Evolutionary conservation across 2,797 vertebrate genomes (phyloP), one percentile per base, ranked within the genome.

Genomic region (Pantherophis vulpinus): DNA sequence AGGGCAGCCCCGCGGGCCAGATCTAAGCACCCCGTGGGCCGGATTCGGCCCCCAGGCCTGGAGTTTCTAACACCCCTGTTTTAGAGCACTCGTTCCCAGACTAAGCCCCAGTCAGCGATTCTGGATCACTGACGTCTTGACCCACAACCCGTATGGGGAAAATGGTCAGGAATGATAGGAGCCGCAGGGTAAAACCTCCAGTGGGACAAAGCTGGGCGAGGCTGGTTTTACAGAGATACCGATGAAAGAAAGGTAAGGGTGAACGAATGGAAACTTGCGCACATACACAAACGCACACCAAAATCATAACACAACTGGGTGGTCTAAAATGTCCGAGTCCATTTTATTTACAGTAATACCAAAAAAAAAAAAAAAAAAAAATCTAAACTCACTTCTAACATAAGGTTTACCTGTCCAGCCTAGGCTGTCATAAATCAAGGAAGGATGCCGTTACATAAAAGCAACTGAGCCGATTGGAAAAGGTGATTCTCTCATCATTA

Each of bases 291-390:
- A 70, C 18, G 29, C 32, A 89, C 25, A 27, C 61, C 56, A 61
- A 88, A 89, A 91, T 54, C 83, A 86, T 37, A n/a, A 93, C 94
- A 96, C 96, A 95, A 96, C 93, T 95, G 95, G 94, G 95, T 96
- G 91, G 97, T 97, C 97, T 96, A 96, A 97, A 97, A 96, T 95
- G 95, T 94, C 95, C 94, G 91, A 96, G 95, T 96, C 95, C 94
- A 88, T 96, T 97, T 97, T 97, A 97, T 97, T 97, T 97, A 95
- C 96, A 96, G 93, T 96, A 94, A 94, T 96, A 97, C 96, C 96
- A 97, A 97, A 97, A 47, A 60, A 9, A 20, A 14, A n/a, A 14
- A n/a, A 2, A 18, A 37, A 7, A 56, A 23, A 2, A n/a, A 14
- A 3, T 42, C 93, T 88, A 91, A 91, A 58, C 92, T 83, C 37